Percentiles rank a stretch among this genome's conserved stretches.
phyloP scores from a whole-genome alignment of 2,797 vertebrate genomes.

The Catostomus latipinnis region DNA sequence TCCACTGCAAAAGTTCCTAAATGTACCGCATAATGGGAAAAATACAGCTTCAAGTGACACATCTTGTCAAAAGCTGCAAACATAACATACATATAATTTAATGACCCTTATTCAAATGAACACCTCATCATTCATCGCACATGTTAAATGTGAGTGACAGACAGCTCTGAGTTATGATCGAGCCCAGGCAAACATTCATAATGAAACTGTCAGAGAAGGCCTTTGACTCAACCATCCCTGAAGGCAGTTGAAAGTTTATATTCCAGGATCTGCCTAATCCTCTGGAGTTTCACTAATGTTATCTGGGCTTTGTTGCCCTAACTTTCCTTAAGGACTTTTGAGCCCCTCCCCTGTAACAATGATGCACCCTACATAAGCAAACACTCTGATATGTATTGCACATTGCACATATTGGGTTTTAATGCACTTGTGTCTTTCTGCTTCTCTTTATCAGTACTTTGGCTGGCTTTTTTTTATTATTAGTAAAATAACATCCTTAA shows the following conservation, averaged over 20 bases:
- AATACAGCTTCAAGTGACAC: neutral
- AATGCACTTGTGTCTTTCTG: neutral
- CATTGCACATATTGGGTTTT: neutral
- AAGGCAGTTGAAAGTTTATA: constrained; percentile 67
- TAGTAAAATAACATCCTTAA: no score
- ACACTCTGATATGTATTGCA: constrained; percentile 55
- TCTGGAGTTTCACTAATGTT: constrained; percentile 50
- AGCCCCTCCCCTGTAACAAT: constrained; percentile 59
- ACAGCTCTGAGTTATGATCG: constrained; percentile 27
- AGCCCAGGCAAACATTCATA: constrained; percentile 30
- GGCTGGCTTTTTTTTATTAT: no score
- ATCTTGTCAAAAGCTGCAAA: neutral
- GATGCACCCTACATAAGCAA: constrained; percentile 69
- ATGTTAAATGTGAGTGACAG: constrained; percentile 20
- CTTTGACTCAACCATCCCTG: constrained; percentile 61
- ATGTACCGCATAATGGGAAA: no score
- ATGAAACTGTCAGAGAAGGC: constrained; percentile 62
- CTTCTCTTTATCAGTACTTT: no score
- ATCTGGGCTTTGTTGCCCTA: constrained; percentile 56
- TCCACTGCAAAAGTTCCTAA: no score
- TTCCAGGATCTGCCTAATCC: constrained; percentile 83
- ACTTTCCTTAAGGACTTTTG: constrained; percentile 60
- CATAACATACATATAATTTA: neutral
- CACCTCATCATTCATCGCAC: neutral
- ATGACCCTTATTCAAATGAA: constrained; percentile 36